Percentiles rank a stretch among this genome's conserved stretches.
These are phyloP conservation scores for Diadegma fenestrale DNA, from an alignment of 2,888 invertebrate species.

Conservation along the genomic window DNA sequence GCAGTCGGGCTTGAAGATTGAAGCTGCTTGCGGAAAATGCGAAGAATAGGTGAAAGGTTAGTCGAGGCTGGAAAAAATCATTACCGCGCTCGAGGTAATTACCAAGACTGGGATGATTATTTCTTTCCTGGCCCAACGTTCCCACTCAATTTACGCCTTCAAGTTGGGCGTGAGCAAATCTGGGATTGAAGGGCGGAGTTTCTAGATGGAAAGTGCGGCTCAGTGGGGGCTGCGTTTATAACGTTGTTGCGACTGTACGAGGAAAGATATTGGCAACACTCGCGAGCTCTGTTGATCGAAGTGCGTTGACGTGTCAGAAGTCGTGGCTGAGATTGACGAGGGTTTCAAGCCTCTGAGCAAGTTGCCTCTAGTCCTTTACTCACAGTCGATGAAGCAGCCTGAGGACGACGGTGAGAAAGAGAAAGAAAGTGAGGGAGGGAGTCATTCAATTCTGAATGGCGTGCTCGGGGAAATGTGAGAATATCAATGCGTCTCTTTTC, in stretches of 20 bases:
- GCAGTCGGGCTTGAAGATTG: too few species aligned
- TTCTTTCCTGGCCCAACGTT: background rate
- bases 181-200: background rate
- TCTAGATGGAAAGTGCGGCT: background rate
- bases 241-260: background rate
- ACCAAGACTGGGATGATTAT: too few species aligned
- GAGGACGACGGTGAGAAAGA: background rate
- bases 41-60: too few species aligned
- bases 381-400: conserved; percentile 12
- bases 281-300: conserved; percentile 58
- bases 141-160: background rate
- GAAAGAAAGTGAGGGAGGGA: background rate
- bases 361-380: conserved; percentile 36
- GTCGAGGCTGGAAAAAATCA: too few species aligned
- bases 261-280: conserved; percentile 33
- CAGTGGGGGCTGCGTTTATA: background rate
- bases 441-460: background rate
- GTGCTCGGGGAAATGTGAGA: background rate
- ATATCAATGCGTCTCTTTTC: conserved; percentile 7
- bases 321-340: conserved; percentile 76
- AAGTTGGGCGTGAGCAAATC: background rate
- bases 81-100: too few species aligned
- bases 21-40: too few species aligned
- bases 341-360: conserved; percentile 57
- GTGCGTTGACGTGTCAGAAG: conserved; percentile 76